Percentiles rank a stretch among this genome's conserved stretches.
These are phyloP conservation scores for Holothuria scabra DNA, from an alignment of 53 echinoderm and acorn worm genomes.

Conservation along the genomic window DNA sequence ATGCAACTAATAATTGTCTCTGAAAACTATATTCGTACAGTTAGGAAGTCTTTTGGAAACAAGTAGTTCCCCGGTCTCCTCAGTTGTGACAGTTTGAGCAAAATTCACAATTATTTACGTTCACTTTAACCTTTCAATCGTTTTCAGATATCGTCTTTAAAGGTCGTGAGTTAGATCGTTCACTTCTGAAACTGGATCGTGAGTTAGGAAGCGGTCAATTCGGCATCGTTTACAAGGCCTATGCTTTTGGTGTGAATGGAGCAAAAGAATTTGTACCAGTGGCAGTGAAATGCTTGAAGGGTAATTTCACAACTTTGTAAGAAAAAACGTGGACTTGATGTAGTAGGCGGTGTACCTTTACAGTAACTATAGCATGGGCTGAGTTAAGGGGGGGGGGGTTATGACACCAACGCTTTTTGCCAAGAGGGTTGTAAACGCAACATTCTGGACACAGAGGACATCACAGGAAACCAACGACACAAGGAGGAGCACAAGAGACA, in stretches of 20 bases:
- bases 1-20: no score
- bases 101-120: not conserved
- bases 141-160: slow-evolving; percentile 70
- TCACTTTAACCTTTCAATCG: not conserved
- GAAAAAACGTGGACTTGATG: not conserved
- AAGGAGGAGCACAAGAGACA: no score
- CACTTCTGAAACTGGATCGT: slow-evolving; percentile 77
- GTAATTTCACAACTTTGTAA: slow-evolving; percentile 20
- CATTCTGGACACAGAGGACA: no score
- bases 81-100: not conserved
- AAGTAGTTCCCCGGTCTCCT: not conserved
- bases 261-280: slow-evolving; percentile 73
- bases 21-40: no score
- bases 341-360: no score
- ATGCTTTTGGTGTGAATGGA: slow-evolving; percentile 75
- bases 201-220: slow-evolving; percentile 95
- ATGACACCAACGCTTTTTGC: no score
- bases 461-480: no score
- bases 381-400: no score
- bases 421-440: no score
- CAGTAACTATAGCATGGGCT: no score
- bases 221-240: slow-evolving; percentile 94
- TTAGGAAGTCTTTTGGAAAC: no score
- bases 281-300: slow-evolving; percentile 85
- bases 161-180: slow-evolving; percentile 79